Percentiles rank a stretch among this genome's conserved stretches.
These are phyloP conservation scores for Ardeotis arabs DNA, from an alignment of 2,113 vertebrate genomes.

Conservation along the genomic window DNA sequence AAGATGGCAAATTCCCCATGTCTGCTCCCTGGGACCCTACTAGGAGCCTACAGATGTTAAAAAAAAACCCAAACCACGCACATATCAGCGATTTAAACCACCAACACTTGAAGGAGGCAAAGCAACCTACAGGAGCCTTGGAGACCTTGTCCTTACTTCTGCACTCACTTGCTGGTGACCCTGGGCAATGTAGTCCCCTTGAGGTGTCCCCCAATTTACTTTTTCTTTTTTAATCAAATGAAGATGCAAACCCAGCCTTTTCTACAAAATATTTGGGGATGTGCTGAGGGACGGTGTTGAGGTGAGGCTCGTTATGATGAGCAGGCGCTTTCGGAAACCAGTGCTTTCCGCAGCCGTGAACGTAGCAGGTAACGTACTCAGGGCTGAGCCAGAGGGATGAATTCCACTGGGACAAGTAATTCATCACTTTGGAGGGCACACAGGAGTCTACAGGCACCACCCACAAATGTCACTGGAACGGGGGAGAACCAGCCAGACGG, in stretches of 20 bases:
- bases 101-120: fast-evolving
- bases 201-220: background rate
- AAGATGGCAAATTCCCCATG: background rate
- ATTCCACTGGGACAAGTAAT: background rate
- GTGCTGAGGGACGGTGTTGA: background rate
- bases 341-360: background rate
- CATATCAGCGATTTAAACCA: background rate
- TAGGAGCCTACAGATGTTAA: background rate
- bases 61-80: background rate
- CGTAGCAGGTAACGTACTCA: background rate
- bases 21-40: background rate
- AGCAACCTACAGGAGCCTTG: background rate
- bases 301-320: fast-evolving
- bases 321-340: background rate
- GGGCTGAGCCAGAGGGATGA: background rate
- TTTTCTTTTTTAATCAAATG: background rate
- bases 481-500: background rate
- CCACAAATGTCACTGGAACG: background rate
- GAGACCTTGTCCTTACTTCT: background rate
- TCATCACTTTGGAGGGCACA: background rate
- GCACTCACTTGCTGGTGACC: background rate
- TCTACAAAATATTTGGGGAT: background rate
- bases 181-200: background rate
- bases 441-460: background rate
- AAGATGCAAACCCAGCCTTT: background rate